Conservation (phyloP, 1,140 invertebrate species). For the Listronotus bonariensis region DNA sequence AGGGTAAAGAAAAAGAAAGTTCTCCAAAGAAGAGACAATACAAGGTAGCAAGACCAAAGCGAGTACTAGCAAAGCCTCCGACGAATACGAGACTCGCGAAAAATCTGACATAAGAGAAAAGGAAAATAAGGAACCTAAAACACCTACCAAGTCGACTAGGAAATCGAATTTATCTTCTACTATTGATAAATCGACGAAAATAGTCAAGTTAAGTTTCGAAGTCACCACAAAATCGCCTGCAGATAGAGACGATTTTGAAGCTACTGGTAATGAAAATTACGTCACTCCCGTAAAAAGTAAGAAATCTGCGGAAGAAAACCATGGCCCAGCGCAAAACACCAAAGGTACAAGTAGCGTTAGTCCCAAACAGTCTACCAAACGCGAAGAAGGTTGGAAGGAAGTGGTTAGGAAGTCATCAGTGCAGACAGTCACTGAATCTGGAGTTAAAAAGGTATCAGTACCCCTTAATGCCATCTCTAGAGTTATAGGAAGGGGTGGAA, state of each 20-base stretch:
- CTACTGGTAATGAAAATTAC: conserved; percentile 64
- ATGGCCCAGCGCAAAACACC: conserved; percentile 17
- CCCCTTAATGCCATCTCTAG: conserved; percentile 92
- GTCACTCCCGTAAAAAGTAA: conserved; percentile 22
- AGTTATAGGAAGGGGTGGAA: conserved; percentile 93
- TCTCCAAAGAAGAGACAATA: neutral
- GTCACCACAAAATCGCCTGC: conserved; percentile 66
- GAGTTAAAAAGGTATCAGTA: conserved; percentile 86
- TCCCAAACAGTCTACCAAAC: conserved; percentile 71
- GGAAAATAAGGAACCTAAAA: conserved; percentile 32
- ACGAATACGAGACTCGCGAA: conserved; percentile 32
- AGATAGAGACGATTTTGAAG: conserved; percentile 70
- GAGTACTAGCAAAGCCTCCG: conserved; percentile 38
- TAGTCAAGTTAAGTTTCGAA: conserved; percentile 61
- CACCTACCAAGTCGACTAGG: conserved; percentile 10
- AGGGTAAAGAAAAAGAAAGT: conserved; percentile 30
- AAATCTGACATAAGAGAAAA: conserved; percentile 27
- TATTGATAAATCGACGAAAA: conserved; percentile 54
- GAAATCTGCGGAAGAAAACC: conserved; percentile 30
- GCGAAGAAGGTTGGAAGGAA: conserved; percentile 97
- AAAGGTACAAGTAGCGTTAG: conserved; percentile 57
- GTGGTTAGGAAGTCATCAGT: conserved; percentile 81
- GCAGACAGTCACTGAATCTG: conserved; percentile 60
- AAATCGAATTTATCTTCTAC: neutral
- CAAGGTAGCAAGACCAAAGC: conserved; percentile 30